A percentile compares a stretch with the other conserved stretches of the same genome.
These are phyloP conservation scores for Rhingia campestris DNA, from an alignment of 2,888 invertebrate genomes.

Conservation along the genomic window DNA sequence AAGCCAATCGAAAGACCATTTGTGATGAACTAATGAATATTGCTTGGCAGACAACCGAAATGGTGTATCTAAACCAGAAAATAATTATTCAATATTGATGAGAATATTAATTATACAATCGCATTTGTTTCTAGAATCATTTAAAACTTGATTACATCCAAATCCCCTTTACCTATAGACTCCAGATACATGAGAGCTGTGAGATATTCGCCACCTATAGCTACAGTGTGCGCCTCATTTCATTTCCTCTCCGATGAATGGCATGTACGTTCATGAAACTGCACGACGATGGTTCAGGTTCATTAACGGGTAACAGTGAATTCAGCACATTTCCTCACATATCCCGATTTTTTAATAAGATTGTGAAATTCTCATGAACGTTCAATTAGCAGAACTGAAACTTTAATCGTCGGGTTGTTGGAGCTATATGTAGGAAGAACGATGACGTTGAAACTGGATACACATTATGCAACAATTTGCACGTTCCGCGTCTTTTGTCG, in stretches of 20 bases:
- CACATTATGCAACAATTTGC: slow-evolving; percentile 18
- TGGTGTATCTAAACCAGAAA: neutral
- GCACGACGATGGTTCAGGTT: neutral
- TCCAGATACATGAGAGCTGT: no score
- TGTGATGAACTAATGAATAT: neutral
- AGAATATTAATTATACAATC: no score
- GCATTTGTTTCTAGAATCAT: neutral
- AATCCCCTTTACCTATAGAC: no score
- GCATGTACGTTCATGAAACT: neutral
- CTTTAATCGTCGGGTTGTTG: neutral
- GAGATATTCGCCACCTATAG: no score
- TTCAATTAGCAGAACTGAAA: slow-evolving; percentile 31
- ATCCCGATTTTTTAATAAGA: slow-evolving; percentile 23
- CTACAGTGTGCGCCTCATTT: neutral
- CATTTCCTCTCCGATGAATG: neutral
- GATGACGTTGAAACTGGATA: neutral
- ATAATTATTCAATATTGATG: neutral
- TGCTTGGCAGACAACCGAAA: neutral
- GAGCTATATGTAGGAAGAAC: neutral
- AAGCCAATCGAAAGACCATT: neutral
- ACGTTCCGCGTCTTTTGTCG: slow-evolving; percentile 22
- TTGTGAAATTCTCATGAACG: slow-evolving; percentile 24
- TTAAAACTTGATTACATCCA: no score
- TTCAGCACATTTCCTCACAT: slow-evolving; percentile 18
- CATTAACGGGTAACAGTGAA: slow-evolving; percentile 9